Percentiles rank a stretch among this genome's conserved stretches.
phyloP scores from a whole-genome alignment of 2,113 vertebrate species.

The Tursiops truncatus region DNA sequence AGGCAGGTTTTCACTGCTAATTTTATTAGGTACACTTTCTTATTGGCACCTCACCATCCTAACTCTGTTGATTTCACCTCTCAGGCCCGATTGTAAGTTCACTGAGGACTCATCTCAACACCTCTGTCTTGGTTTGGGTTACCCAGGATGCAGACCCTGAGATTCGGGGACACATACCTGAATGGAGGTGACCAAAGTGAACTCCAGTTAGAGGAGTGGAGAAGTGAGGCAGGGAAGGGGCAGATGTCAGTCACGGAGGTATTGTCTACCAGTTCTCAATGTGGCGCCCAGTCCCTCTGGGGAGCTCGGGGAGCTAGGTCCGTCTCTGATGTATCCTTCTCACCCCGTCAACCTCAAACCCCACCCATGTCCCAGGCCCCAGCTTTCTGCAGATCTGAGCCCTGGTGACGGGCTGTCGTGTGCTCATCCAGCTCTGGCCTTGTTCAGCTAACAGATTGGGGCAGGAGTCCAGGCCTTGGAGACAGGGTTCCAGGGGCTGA shows the following conservation, averaged over 20 bases:
- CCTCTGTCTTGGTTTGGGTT: neutral
- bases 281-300: neutral
- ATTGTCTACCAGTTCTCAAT: neutral
- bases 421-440: neutral
- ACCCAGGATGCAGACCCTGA: neutral
- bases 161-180: neutral
- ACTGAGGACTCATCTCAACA: neutral
- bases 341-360: neutral
- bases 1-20: too few species aligned
- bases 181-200: neutral
- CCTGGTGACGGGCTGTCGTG: fast-evolving
- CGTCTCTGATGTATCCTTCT: neutral
- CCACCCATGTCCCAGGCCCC: neutral
- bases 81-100: neutral
- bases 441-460: neutral
- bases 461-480: neutral
- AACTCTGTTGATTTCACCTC: neutral
- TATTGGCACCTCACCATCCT: neutral
- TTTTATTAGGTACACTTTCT: neutral
- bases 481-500: neutral
- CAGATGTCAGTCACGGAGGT: neutral
- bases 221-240: neutral
- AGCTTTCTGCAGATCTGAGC: neutral
- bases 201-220: neutral
- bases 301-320: neutral